phyloP scores from a whole-genome alignment of 2,113 vertebrate species.

The Dromaius novaehollandiae region DNA sequence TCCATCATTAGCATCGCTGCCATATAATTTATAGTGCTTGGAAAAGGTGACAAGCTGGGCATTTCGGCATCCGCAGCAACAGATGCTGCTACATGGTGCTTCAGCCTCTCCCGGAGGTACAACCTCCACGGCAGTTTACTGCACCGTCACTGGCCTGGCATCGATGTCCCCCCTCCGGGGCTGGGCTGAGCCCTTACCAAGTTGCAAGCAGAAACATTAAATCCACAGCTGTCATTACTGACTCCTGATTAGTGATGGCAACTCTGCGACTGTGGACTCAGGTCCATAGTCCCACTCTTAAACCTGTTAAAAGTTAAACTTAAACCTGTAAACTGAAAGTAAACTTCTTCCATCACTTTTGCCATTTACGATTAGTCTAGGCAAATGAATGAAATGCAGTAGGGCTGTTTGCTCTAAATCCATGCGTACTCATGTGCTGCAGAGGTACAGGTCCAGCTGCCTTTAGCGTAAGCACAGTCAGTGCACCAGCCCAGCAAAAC shows the following conservation, averaged over 20 bases:
- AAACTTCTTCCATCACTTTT: neutral
- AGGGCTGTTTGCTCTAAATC: neutral
- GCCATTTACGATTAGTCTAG: neutral
- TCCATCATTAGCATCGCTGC: neutral
- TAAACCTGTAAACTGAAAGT: neutral
- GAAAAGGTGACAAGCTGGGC: neutral
- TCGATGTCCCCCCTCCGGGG: neutral
- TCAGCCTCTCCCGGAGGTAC: neutral
- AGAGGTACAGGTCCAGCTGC: neutral
- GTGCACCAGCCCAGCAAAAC: neutral
- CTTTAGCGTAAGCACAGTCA: neutral
- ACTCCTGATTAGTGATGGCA: neutral
- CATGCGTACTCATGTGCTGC: too few species aligned
- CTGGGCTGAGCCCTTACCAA: neutral
- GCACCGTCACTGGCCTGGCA: neutral
- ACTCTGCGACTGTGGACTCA: neutral
- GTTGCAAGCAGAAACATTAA: neutral
- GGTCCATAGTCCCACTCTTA: neutral
- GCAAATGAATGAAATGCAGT: neutral
- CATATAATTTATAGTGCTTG: neutral
- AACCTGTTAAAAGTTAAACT: neutral
- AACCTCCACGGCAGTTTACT: neutral
- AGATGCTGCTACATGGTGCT: neutral
- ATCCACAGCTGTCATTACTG: neutral
- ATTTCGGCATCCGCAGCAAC: neutral